Percentiles rank a stretch among this genome's conserved stretches.
phyloP scores from a whole-genome alignment of 2,797 vertebrate species.

The Xenops minutus region DNA sequence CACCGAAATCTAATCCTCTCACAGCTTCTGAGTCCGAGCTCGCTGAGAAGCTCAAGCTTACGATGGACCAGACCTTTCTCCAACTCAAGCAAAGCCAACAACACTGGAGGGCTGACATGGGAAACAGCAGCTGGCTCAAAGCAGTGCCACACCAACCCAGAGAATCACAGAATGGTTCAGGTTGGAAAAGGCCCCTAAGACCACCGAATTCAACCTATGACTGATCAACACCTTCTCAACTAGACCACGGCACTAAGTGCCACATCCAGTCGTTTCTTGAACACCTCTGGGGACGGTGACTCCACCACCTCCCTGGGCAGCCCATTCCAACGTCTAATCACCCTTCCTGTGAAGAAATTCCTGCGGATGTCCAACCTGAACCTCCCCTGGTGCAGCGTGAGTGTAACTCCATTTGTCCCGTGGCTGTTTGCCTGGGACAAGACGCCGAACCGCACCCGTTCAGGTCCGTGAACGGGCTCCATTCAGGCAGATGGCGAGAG shows the following conservation, averaged over 20 bases:
- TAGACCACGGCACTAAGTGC: neutral
- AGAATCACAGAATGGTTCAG: neutral
- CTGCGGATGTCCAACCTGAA: neutral
- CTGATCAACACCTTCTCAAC: neutral
- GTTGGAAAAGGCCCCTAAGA: neutral
- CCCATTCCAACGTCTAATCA: neutral
- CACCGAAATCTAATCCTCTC: neutral
- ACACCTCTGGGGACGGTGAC: neutral
- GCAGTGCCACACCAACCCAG: neutral
- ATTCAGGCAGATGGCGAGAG: neutral
- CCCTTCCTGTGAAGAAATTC: neutral
- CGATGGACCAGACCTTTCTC: fast-evolving
- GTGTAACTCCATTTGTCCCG: no score
- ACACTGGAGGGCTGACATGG: fast-evolving
- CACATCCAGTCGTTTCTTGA: neutral
- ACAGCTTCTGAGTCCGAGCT: no score
- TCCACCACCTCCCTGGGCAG: neutral
- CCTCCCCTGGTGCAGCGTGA: fast-evolving
- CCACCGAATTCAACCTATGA: fast-evolving
- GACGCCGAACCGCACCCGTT: neutral
- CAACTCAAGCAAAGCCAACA: neutral
- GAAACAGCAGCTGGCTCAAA: neutral
- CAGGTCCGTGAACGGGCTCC: no score
- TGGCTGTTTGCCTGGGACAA: neutral
- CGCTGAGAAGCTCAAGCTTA: neutral